Conservation (phyloP, 2,113 vertebrate genomes). For the Osmerus mordax region DNA sequence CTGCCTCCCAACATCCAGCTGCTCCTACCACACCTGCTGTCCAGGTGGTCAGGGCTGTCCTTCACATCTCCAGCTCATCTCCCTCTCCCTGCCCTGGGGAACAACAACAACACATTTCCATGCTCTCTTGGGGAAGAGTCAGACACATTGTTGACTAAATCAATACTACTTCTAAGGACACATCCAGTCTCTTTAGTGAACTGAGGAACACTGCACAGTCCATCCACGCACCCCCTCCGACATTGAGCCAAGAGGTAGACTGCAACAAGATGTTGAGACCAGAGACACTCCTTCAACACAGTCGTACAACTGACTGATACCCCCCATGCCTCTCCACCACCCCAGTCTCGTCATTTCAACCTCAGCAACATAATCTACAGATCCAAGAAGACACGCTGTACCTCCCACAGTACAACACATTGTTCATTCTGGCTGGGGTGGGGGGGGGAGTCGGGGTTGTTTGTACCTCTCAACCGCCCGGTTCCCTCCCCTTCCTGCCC, state of each 20-base stretch:
- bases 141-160: conserved; percentile 54
- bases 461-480: conserved; percentile 56
- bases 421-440: conserved; percentile 21
- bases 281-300: conserved; percentile 45
- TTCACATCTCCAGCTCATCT: too few species aligned
- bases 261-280: conserved; percentile 25
- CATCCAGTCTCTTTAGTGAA: conserved; percentile 47
- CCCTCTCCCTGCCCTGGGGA: too few species aligned
- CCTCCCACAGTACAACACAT: conserved; percentile 43
- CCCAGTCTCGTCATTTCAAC: conserved; percentile 17
- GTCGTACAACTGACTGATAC: conserved; percentile 41
- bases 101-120: conserved; percentile 17
- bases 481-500: conserved; percentile 56
- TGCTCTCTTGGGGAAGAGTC: conserved; percentile 32
- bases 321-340: conserved; percentile 4
- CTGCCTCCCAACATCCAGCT: conserved; percentile 24
- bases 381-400: conserved; percentile 46
- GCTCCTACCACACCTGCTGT: conserved; percentile 33
- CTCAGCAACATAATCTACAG: conserved; percentile 45
- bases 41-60: conserved; percentile 1
- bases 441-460: conserved; percentile 36
- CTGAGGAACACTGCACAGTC: conserved; percentile 40
- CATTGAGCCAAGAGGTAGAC: conserved; percentile 33
- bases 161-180: conserved; percentile 56
- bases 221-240: conserved; percentile 26